Percentiles rank a stretch among this genome's conserved stretches.
Conservation (phyloP, 35 echinoderm and acorn worm genomes). For the Ptychodera flava region DNA sequence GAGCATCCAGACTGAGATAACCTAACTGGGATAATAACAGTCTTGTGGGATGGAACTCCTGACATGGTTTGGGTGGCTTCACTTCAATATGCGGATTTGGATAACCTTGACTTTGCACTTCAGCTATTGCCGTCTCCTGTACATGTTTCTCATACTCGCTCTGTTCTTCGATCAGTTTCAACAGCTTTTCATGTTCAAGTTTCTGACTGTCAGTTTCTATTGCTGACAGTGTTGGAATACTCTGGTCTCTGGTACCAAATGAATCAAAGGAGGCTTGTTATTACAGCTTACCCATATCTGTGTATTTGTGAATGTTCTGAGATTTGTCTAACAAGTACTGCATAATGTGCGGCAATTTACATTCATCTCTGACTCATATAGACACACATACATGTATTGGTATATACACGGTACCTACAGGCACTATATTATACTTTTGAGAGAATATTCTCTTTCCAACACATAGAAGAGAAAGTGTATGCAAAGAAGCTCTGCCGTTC, state of each 20-base stretch:
- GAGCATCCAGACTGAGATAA: conserved; percentile 61
- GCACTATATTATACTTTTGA: too few species aligned
- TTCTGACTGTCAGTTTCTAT: conserved; percentile 63
- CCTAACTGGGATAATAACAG: conserved; percentile 75
- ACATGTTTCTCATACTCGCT: conserved; percentile 75
- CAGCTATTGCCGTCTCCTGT: conserved; percentile 48
- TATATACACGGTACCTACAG: too few species aligned
- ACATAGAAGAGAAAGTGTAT: too few species aligned
- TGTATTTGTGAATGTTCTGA: too few species aligned
- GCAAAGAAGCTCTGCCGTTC: too few species aligned
- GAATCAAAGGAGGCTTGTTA: neutral
- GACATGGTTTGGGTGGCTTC: conserved; percentile 71
- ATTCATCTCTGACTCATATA: too few species aligned
- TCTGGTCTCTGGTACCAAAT: conserved; percentile 61
- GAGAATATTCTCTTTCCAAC: too few species aligned
- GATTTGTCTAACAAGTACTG: too few species aligned
- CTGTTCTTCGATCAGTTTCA: conserved; percentile 72
- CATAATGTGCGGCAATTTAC: too few species aligned
- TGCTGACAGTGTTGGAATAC: conserved; percentile 65
- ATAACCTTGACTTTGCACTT: conserved; percentile 56
- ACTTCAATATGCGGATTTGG: conserved; percentile 86
- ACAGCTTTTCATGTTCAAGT: conserved; percentile 53
- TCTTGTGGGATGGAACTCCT: conserved; percentile 72
- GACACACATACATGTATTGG: too few species aligned
- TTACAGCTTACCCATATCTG: too few species aligned